phyloP scores from a whole-genome alignment of 2,888 invertebrate species.

The Trichopria drosophilae region DNA sequence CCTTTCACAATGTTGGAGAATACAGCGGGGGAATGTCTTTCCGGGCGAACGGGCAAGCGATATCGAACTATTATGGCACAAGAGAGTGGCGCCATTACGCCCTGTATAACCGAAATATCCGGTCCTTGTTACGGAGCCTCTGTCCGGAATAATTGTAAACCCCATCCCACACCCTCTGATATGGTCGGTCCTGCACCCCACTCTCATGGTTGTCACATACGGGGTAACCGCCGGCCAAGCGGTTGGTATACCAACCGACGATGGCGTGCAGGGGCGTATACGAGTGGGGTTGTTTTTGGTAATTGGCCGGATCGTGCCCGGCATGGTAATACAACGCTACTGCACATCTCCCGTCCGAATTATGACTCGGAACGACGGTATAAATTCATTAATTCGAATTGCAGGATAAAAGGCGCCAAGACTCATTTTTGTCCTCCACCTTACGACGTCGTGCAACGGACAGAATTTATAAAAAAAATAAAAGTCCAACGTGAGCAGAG shows the following conservation, averaged over 20 bases:
- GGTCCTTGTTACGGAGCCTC: constrained; percentile 35
- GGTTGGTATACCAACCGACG: too few relatives aligned
- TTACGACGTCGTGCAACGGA: too few relatives aligned
- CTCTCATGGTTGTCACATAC: too few relatives aligned
- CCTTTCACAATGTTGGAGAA: too few relatives aligned
- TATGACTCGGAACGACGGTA: constrained; percentile 42
- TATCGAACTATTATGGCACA: too few relatives aligned
- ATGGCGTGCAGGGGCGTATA: constrained; percentile 26
- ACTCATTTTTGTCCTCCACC: constrained; percentile 25
- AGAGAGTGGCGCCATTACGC: constrained; percentile 21
- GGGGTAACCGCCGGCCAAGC: too few relatives aligned
- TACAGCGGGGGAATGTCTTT: too few relatives aligned
- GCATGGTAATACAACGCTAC: constrained; percentile 45
- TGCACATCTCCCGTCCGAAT: constrained; percentile 41
- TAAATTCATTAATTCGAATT: constrained; percentile 51
- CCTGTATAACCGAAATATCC: constrained; percentile 39
- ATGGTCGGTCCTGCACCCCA: too few relatives aligned
- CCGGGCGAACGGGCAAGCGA: too few relatives aligned
- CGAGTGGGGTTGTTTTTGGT: constrained; percentile 46
- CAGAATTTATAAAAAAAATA: too few relatives aligned
- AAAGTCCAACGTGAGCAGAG: too few relatives aligned
- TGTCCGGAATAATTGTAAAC: constrained; percentile 41
- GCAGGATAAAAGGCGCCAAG: constrained; percentile 40
- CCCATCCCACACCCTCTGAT: too few relatives aligned
- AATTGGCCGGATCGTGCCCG: constrained; percentile 47